Base-by-base conservation (phyloP, 2,888 invertebrate genomes). In the Electrophaes corylata region DNA sequence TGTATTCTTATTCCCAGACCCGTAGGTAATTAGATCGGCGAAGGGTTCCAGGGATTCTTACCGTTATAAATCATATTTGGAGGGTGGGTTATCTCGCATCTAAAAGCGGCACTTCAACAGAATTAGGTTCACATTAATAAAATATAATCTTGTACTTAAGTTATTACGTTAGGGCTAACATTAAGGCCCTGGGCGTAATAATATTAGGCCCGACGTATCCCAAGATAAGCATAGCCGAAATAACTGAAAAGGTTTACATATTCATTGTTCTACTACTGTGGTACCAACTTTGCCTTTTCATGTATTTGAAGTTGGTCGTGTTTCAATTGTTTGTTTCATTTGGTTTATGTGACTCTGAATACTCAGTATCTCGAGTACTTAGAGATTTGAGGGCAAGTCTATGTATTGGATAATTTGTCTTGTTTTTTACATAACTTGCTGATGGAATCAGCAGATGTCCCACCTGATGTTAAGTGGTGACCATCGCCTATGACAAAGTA, bases 61-160 rank as follows among this genome's bases (percentile, higher is more conserved):
- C 46, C 50, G 23, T 45, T 50, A 37, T 48, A 51, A 54, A 60
- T 60, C 51, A 60, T 58, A 46, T 57, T 51, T 47, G 31, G 20
- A 46, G 55, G 48, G 43, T 46, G 14, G 10, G 55, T 23, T 53
- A 52, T 62, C 39, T 47, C 18, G 3, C 47, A 54, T 49, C 48
- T 35, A 44, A 49, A 16, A 31, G 11, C 49, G 23, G 29, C 11
- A 49, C 49, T 58, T 53, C 14, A 49, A 44, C 33, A 12, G 16
- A 53, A 53, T 53, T 52, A 57, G 26, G 20, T 52, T 39, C 45
- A 12, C 19, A 19, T 39, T 29, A 40, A 39, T 49, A 18, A 49
- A 48, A 16, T 48, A 23, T 48, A 48, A 48, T 47, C 20, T 37
- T 48, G 11, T 39, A 39, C 37, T 14, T 39, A 26, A 39, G 48